These are phyloP conservation scores for Miniopterus natalensis DNA, from an alignment of 2,113 vertebrate species.

Conservation along the genomic window DNA sequence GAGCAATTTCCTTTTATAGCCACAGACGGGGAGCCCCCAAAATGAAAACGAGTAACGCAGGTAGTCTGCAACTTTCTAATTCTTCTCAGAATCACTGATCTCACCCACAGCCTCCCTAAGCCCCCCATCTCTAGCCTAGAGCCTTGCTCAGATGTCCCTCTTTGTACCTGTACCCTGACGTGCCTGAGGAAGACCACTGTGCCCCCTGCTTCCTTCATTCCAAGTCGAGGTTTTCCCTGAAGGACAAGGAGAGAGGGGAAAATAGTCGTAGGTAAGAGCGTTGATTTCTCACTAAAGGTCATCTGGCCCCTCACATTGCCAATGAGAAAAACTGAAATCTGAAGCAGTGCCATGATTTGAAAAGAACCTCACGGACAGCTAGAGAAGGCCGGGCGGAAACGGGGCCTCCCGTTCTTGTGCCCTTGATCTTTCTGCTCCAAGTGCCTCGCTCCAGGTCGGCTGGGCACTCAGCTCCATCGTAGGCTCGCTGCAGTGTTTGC, in stretches of 20 bases:
- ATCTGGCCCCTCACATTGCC: background rate
- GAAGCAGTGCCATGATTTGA: background rate
- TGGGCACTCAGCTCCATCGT: background rate
- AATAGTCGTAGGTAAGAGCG: background rate
- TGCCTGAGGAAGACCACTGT: background rate
- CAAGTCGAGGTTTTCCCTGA: background rate
- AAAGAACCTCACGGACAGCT: background rate
- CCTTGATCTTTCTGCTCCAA: background rate
- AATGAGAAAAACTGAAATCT: background rate
- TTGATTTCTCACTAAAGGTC: background rate
- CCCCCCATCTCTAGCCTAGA: background rate
- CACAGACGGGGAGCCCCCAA: background rate
- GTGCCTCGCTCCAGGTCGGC: background rate
- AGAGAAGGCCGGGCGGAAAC: background rate
- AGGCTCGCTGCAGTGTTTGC: background rate
- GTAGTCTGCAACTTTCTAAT: background rate
- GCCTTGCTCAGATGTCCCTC: fast-evolving
- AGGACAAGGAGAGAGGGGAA: background rate
- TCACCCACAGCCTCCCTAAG: background rate
- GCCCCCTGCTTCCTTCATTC: background rate
- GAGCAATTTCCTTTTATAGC: background rate
- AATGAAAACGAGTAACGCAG: background rate
- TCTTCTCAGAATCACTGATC: background rate
- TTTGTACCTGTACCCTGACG: background rate
- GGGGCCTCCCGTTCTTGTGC: background rate